Base-by-base conservation (phyloP, 2,888 invertebrate genomes). In the Tachina grossa region DNA sequence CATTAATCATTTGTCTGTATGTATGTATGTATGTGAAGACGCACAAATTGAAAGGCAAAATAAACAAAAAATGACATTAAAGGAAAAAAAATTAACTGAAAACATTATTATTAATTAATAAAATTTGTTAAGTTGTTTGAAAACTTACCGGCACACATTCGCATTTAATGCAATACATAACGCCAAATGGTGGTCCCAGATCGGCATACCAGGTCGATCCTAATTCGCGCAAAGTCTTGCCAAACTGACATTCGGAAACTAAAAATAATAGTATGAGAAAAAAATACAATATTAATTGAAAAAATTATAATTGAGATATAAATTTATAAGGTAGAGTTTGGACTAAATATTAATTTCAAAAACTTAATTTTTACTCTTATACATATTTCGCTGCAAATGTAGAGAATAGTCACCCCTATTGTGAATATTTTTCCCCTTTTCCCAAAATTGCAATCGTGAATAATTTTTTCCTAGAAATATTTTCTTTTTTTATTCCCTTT, bases 81-180 rank as follows among this genome's bases (percentile, higher is more conserved):
- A 53, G 14, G 13, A n/a, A 43, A 69, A 43, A 39, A 22, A 47
- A 19, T n/a, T n/a, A 22, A 45, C 9, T 14, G 16, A 51, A 63
- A 71, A 31, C 47, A n/a, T 57, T 53, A 53, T 61, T 59, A 76
- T 65, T 51, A 76, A 69, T 41, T 59, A 65, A 43, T 14, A 65
- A 22, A 45, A 65, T 59, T 71, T 80, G 47, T 51, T 57, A 13
- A 31, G 53, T 57, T 76, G 16, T 76, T 76, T 65, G 13, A 53
- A 45, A 74, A 96, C 97, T 96, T 95, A 98, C 98, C 95, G 96
- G 95, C 90, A 97, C 95, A 94, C 98, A 98, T 94, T 97, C 97
- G 94, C 98, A 98, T 94, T 96, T 96, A 94, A 98, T 97, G 95
- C 98, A 98, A 93, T 97, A 97, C 95, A 98, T 97, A 88, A 97